Percentiles rank a stretch among this genome's conserved stretches.
These are phyloP conservation scores for Danio kyathit DNA, from an alignment of 2,797 vertebrate species.

Conservation along the genomic window DNA sequence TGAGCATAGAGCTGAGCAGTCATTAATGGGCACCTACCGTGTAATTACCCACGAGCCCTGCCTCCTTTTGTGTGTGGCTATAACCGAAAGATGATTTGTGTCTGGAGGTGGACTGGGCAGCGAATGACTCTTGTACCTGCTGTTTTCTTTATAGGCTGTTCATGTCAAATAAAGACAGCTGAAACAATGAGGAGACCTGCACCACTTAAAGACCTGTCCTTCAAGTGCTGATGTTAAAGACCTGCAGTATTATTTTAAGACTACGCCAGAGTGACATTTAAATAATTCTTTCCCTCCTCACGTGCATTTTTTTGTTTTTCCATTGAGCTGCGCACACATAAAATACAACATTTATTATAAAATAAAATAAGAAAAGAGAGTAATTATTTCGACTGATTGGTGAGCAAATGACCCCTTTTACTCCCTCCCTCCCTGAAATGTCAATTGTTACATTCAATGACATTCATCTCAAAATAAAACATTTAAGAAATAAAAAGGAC, in stretches of 20 bases:
- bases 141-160: constrained; percentile 13
- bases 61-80: constrained; percentile 8
- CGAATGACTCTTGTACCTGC: constrained; percentile 18
- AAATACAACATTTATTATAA: too few relatives aligned
- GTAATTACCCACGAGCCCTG: constrained; percentile 36
- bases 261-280: neutral
- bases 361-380: neutral
- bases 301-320: neutral
- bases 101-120: neutral
- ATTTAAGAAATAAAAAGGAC: too few relatives aligned
- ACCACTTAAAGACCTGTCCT: neutral
- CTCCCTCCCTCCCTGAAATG: neutral
- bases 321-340: neutral
- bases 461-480: too few relatives aligned
- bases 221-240: neutral
- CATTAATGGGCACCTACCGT: constrained; percentile 24
- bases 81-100: neutral
- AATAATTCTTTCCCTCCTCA: neutral
- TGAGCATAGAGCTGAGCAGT: neutral
- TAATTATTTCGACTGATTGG: neutral
- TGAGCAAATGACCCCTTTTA: neutral
- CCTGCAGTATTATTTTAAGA: neutral
- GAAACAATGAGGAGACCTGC: neutral
- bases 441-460: neutral
- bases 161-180: constrained; percentile 16